Base-by-base conservation (phyloP, 1,140 invertebrate species). In the Leguminivora glycinivorella region DNA sequence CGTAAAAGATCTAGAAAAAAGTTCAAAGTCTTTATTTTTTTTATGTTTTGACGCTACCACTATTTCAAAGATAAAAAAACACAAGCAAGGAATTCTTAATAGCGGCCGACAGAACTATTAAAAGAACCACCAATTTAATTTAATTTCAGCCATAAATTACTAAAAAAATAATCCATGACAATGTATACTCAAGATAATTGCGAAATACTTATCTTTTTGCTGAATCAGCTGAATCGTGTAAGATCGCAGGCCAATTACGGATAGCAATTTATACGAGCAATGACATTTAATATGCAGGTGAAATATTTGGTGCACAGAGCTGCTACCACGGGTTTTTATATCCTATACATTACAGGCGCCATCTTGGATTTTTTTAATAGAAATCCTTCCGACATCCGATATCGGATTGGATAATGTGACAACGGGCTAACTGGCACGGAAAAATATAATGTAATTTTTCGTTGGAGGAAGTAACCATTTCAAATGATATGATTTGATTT, bases 221-320 rank as follows among this genome's bases (percentile, higher is more conserved):
- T 74, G 78, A 80, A 82, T 75, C 74, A 77, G 70, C 67, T 67
- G 24, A 43, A 56, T 87, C 80, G 78, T 80, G 79, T 72, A 77
- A 77, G 78, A 79, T 73, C 68, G 31, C 71, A 75, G 66, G 75
- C 76, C 79, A 78, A 81, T 77, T 79, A 81, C 69, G 56, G 66
- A 74, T 70, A 70, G 74, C 76, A 80, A 83, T 85, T 83, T 85
- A 87, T 88, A 84, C 82, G 73, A 74, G 71, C 75, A 75, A 83
- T 77, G 82, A 84, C 79, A 80, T 85, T 83, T 80, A 83, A 86
- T 85, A 79, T 76, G 70, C 70, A 71, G 74, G 76, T 82, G 79
- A 85, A 84, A 85, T 82, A 83, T 83, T 77, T 83, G 73, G 78
- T 81, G 40, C n/a, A 43, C 40, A 43, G 14, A 17, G 17, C n/a